Evolutionary conservation across 2,888 invertebrate genomes (phyloP).

Genomic region (Schizotus pectinicornis): DNA sequence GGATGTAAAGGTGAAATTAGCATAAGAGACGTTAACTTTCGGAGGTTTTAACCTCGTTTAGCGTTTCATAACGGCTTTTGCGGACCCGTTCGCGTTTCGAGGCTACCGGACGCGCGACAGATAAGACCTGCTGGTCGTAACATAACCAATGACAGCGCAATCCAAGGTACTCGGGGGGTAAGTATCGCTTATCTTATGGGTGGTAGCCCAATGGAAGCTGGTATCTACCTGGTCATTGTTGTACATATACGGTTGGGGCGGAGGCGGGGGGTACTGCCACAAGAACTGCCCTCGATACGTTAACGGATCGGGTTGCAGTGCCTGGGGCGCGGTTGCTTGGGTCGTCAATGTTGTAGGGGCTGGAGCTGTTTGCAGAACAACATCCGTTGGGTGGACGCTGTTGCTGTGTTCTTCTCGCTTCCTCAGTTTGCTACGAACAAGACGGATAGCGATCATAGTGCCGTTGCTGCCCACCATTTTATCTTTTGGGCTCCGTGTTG

Average conservation of each 20-base stretch:
- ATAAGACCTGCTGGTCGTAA: not conserved
- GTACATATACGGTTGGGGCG: conserved; percentile 78
- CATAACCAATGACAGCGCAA: too few species aligned
- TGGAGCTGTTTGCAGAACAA: conserved; percentile 64
- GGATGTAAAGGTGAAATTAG: conserved; percentile 25
- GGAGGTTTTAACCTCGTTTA: conserved; percentile 26
- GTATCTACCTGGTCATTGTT: conserved; percentile 79
- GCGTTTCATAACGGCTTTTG: conserved; percentile 25
- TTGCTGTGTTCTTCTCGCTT: conserved; percentile 82
- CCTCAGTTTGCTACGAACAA: conserved; percentile 89
- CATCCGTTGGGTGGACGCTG: conserved; percentile 72
- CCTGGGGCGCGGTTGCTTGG: conserved; percentile 49
- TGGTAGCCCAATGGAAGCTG: not conserved
- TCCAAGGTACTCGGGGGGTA: too few species aligned
- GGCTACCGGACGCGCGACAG: conserved; percentile 5
- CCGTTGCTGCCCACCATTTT: conserved; percentile 87
- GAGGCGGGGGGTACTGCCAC: conserved; percentile 80
- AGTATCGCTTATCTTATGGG: not conserved
- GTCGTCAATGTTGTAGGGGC: conserved; percentile 46
- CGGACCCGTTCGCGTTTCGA: conserved; percentile 5
- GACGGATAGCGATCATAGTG: conserved; percentile 86
- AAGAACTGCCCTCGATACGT: conserved; percentile 74
- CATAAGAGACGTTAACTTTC: conserved; percentile 33
- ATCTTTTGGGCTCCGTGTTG: conserved; percentile 46
- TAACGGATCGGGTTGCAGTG: conserved; percentile 61